Percentiles rank a stretch among this genome's conserved stretches.
Evolutionary conservation across 64 coral and sea anemone genomes (phyloP).

Genomic region (Actinia tenebrosa): DNA sequence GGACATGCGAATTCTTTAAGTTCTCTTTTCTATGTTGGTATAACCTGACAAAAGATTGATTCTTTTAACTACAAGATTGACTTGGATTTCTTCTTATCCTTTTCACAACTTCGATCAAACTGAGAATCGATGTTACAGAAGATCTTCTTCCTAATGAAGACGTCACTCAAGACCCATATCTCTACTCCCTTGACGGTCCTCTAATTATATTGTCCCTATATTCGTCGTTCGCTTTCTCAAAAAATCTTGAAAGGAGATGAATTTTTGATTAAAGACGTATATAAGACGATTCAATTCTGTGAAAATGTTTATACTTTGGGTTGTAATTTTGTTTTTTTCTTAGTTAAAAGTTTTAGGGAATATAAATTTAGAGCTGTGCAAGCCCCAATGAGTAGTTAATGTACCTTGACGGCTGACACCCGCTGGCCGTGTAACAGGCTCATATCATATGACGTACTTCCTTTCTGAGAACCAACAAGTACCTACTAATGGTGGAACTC

Average conservation of each 20-base stretch:
- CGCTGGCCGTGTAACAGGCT: not conserved
- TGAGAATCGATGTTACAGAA: not conserved
- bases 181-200: not conserved
- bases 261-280: not conserved
- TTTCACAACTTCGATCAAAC: not conserved
- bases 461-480: not conserved
- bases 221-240: not conserved
- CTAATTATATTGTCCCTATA: not conserved
- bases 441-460: conserved; percentile 23
- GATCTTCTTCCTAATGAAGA: not conserved
- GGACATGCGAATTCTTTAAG: conserved; percentile 83
- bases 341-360: not conserved
- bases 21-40: not conserved
- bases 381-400: not conserved
- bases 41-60: not conserved
- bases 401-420: not conserved
- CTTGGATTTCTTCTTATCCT: not conserved
- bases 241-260: not conserved
- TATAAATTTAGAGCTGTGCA: not conserved
- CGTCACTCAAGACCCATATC: not conserved
- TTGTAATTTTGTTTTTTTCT: not conserved
- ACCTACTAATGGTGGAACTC: not conserved
- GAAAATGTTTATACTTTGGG: not conserved
- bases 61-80: not conserved
- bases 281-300: not conserved